phyloP scores from a whole-genome alignment of 2,797 vertebrate species.

The Eulemur albifrons region DNA sequence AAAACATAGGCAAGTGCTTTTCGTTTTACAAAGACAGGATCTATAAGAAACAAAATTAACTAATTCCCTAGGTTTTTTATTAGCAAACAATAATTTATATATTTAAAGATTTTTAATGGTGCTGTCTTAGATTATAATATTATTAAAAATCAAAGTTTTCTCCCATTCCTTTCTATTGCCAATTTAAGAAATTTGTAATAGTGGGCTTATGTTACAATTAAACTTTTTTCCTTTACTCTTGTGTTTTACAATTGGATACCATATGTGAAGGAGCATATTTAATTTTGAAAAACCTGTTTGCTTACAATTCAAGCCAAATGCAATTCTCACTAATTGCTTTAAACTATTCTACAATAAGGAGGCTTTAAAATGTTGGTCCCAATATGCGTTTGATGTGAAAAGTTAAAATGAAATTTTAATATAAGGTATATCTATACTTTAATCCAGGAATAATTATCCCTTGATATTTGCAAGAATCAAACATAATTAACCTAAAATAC shows the following conservation, averaged over 20 bases:
- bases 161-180: neutral
- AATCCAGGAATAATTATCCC: conserved; percentile 58
- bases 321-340: conserved; percentile 64
- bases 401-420: conserved; percentile 66
- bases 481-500: conserved; percentile 75
- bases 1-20: neutral
- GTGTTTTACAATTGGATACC: conserved; percentile 47
- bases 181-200: conserved; percentile 35
- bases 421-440: conserved; percentile 46
- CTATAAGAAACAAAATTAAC: neutral
- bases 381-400: conserved; percentile 60
- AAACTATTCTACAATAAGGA: conserved; percentile 48
- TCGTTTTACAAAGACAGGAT: neutral
- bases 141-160: conserved; percentile 6
- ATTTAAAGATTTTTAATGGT: conserved; percentile 22
- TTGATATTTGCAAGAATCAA: conserved; percentile 65
- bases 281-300: conserved; percentile 69
- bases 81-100: neutral
- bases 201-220: conserved; percentile 29
- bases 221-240: neutral
- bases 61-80: neutral
- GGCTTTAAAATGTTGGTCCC: conserved; percentile 58
- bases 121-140: neutral
- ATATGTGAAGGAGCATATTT: conserved; percentile 59
- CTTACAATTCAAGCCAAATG: conserved; percentile 70